A percentile compares a stretch with the other conserved stretches of the same genome.
Conservation (phyloP, 1,140 invertebrate species). For the Anthonomus grandis region DNA sequence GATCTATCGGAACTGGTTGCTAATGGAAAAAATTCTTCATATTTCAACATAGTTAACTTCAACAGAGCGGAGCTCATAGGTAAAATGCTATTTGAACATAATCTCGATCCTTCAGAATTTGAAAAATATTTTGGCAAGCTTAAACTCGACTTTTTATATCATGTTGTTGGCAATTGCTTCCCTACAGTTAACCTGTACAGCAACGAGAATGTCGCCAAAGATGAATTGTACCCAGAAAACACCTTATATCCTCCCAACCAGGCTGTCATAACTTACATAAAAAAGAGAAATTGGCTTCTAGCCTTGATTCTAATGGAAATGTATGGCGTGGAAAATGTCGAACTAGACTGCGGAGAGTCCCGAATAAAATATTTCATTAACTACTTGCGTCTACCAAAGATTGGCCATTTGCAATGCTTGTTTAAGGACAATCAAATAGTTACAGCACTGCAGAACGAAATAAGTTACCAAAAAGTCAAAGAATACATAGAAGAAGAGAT, state of each 20-base stretch:
- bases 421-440: constrained; percentile 53
- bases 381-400: constrained; percentile 48
- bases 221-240: constrained; percentile 31
- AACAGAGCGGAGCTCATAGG: constrained; percentile 52
- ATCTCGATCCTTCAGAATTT: constrained; percentile 54
- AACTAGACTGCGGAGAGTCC: constrained; percentile 43
- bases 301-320: constrained; percentile 56
- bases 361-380: constrained; percentile 49
- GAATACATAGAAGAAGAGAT: constrained; percentile 29
- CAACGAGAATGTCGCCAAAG: constrained; percentile 32
- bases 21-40: constrained; percentile 41
- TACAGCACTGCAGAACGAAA: constrained; percentile 50
- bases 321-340: constrained; percentile 43
- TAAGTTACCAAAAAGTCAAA: constrained; percentile 29
- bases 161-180: constrained; percentile 56
- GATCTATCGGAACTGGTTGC: constrained; percentile 48
- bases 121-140: constrained; percentile 54
- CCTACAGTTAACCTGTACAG: constrained; percentile 49
- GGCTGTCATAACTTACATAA: constrained; percentile 54
- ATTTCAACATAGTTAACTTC: constrained; percentile 44
- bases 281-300: constrained; percentile 56
- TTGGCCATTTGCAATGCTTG: constrained; percentile 47
- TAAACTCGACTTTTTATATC: constrained; percentile 58
- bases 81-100: constrained; percentile 56
- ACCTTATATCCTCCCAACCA: constrained; percentile 39